A percentile compares a stretch with the other conserved stretches of the same genome.
phyloP scores from a whole-genome alignment of 2,113 vertebrate genomes.

The Irena cyanogastra region DNA sequence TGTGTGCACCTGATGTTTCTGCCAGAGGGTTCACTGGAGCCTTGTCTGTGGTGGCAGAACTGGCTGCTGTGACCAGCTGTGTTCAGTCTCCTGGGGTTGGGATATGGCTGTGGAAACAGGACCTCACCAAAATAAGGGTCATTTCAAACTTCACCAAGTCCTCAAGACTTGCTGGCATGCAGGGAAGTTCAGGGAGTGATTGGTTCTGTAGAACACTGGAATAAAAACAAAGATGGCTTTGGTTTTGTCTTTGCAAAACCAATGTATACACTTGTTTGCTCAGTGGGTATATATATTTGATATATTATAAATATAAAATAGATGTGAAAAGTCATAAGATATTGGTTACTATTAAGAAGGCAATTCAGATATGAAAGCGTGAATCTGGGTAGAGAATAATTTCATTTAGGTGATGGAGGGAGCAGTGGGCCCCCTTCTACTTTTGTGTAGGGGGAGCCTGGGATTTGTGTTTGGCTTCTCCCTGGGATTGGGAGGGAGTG shows the following conservation, averaged over 20 bases:
- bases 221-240: not conserved
- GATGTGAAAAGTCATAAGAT: not conserved
- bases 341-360: not conserved
- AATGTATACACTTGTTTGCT: not conserved
- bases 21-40: not conserved
- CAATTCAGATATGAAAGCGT: not conserved
- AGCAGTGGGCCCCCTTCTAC: too few species aligned
- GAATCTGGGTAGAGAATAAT: not conserved
- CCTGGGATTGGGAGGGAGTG: rapidly evolving
- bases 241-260: not conserved
- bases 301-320: not conserved
- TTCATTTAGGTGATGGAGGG: not conserved
- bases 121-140: not conserved
- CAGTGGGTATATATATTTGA: not conserved
- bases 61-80: too few species aligned
- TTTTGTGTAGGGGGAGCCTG: not conserved
- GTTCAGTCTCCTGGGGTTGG: not conserved
- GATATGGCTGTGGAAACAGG: rapidly evolving
- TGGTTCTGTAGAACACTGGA: not conserved
- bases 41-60: not conserved
- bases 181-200: too few species aligned
- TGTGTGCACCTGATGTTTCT: not conserved
- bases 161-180: rapidly evolving
- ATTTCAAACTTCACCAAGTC: not conserved
- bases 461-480: not conserved